These are phyloP conservation scores for Gambusia yucatana DNA, from an alignment of 2,797 vertebrate genomes.

Conservation along the genomic window DNA sequence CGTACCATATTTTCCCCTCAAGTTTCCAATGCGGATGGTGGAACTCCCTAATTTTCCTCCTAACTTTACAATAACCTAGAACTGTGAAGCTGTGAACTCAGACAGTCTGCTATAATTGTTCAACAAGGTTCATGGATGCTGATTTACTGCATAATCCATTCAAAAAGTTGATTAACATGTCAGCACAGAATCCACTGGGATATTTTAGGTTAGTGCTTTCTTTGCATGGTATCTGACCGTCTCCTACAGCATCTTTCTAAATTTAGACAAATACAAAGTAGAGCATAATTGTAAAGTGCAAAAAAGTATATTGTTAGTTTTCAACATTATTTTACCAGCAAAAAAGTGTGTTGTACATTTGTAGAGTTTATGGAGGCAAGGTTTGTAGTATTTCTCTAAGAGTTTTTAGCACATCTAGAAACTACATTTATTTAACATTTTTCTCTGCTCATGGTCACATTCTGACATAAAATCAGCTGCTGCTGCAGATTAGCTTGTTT, in stretches of 20 bases:
- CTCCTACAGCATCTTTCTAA: neutral
- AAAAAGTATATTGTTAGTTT: neutral
- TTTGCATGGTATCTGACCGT: conserved; percentile 43
- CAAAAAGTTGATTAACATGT: conserved; percentile 69
- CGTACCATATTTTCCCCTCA: conserved; percentile 19
- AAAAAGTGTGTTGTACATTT: neutral
- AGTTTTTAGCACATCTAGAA: neutral
- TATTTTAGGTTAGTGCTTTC: conserved; percentile 72
- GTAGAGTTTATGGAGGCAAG: neutral
- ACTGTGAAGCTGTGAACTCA: conserved; percentile 39
- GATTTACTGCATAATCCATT: conserved; percentile 68
- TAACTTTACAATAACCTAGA: conserved; percentile 25
- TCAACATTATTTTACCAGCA: neutral
- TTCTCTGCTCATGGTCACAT: neutral
- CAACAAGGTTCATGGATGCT: conserved; percentile 51
- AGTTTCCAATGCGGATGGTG: conserved; percentile 49
- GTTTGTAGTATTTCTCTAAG: neutral
- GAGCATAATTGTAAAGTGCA: neutral
- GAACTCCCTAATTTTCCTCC: conserved; percentile 17
- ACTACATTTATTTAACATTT: neutral
- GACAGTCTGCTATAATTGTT: conserved; percentile 42
- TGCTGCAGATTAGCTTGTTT: too few species aligned
- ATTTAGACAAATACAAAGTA: neutral
- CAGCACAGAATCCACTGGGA: conserved; percentile 51
- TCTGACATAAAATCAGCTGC: neutral